These are phyloP conservation scores for Pygmarrhopalites habei DNA, from an alignment of 1,140 invertebrate species.

Conservation along the genomic window DNA sequence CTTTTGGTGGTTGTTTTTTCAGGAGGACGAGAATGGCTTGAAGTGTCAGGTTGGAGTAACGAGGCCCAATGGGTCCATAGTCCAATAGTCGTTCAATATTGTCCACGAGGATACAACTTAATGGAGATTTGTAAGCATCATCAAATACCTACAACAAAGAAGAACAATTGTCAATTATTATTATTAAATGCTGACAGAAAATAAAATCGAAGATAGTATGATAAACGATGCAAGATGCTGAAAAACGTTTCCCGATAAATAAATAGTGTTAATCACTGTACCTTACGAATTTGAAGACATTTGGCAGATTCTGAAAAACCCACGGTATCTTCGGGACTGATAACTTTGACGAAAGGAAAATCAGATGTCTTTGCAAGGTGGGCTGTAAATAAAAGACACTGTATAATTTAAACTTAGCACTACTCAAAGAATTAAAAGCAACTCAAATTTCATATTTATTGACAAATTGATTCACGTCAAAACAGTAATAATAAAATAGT, in stretches of 20 bases:
- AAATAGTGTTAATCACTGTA: too few species aligned
- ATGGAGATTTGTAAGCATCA: conserved; percentile 93
- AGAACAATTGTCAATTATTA: too few species aligned
- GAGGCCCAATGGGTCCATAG: conserved; percentile 93
- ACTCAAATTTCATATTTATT: too few species aligned
- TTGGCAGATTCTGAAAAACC: conserved; percentile 94
- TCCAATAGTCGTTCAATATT: conserved; percentile 95
- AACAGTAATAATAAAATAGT: too few species aligned
- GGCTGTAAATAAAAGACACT: too few species aligned
- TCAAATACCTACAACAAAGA: conserved; percentile 84
- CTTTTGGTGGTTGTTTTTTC: conserved; percentile 89
- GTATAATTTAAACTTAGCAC: too few species aligned
- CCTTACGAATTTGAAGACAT: conserved; percentile 88
- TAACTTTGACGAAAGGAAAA: conserved; percentile 97
- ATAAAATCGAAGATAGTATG: too few species aligned
- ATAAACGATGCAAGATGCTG: too few species aligned
- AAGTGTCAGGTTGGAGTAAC: conserved; percentile 94
- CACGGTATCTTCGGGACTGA: conserved; percentile 96
- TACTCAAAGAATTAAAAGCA: too few species aligned
- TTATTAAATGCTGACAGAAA: too few species aligned
- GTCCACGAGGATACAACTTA: conserved; percentile 95
- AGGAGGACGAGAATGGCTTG: conserved; percentile 89
- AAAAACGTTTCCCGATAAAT: too few species aligned
- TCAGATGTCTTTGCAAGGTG: conserved; percentile 91
- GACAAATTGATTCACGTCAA: too few species aligned